Evolutionary conservation across 2,888 invertebrate species (phyloP).

Genomic region (Mythimna impura): DNA sequence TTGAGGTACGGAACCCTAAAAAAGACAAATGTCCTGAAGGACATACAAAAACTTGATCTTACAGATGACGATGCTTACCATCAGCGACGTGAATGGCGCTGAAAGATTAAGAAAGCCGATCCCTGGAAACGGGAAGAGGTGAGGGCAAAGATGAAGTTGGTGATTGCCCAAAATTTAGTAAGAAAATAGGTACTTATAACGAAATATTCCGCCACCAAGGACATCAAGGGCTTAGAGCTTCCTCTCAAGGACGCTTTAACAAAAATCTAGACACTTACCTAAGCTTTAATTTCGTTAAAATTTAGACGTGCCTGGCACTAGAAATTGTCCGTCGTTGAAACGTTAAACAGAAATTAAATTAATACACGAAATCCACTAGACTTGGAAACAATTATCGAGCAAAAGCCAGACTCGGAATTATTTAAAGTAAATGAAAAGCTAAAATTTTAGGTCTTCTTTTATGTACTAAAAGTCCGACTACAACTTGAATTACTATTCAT

Average conservation of each 20-base stretch:
- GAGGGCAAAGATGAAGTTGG: background rate
- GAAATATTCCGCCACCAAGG: background rate
- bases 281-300: conserved; percentile 17
- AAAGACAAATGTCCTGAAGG: too few species aligned
- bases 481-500: background rate
- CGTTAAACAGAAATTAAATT: conserved; percentile 25
- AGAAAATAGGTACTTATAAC: too few species aligned
- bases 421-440: conserved; percentile 29
- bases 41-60: too few species aligned
- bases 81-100: too few species aligned
- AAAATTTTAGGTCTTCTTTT: background rate
- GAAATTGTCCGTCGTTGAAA: background rate
- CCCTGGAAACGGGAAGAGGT: too few species aligned
- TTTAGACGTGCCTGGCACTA: background rate
- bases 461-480: background rate
- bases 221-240: background rate
- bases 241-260: background rate
- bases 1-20: too few species aligned
- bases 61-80: too few species aligned
- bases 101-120: too few species aligned
- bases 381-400: conserved; percentile 44
- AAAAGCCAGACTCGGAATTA: conserved; percentile 22
- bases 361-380: conserved; percentile 28
- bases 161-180: too few species aligned
- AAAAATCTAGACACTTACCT: background rate